These are phyloP conservation scores for Enoplosus armatus DNA, from an alignment of 2,797 vertebrate species.

Conservation along the genomic window DNA sequence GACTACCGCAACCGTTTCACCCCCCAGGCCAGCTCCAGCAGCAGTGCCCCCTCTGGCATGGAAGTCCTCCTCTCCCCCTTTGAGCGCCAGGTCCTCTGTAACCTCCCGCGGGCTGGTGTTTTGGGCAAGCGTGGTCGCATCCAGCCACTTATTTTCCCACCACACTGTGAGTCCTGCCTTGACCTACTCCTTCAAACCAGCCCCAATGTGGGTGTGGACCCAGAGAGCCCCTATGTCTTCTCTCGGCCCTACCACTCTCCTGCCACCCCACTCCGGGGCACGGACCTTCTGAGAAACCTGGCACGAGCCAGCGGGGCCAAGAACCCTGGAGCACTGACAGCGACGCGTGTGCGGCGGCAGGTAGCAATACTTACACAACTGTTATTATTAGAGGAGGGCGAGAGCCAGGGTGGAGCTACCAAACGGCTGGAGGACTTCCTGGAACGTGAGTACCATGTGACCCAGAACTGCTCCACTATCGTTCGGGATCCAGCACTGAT, in stretches of 20 bases:
- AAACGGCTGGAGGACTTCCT: conserved; percentile 86
- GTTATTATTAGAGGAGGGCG: conserved; percentile 84
- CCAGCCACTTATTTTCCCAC: conserved; percentile 85
- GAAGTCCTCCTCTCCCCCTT: conserved; percentile 85
- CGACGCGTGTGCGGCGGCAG: conserved; percentile 81
- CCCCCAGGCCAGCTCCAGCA: conserved; percentile 42
- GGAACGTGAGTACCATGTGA: conserved; percentile 86
- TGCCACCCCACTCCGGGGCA: conserved; percentile 85
- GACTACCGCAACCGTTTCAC: conserved; percentile 82
- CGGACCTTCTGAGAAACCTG: conserved; percentile 87
- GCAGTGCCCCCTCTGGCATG: conserved; percentile 65
- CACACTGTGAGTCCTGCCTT: conserved; percentile 85
- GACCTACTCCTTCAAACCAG: conserved; percentile 87
- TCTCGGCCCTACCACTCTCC: conserved; percentile 88
- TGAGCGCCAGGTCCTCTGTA: conserved; percentile 83
- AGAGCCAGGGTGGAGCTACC: conserved; percentile 59
- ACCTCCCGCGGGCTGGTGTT: conserved; percentile 83
- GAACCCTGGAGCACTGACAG: conserved; percentile 80
- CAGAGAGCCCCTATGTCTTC: conserved; percentile 87
- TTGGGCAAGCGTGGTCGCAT: conserved; percentile 85
- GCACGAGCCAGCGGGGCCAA: conserved; percentile 85
- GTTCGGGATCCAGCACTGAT: conserved; percentile 83
- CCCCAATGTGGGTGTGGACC: conserved; percentile 85
- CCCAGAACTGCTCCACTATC: conserved; percentile 84
- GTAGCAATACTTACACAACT: conserved; percentile 88